These are phyloP conservation scores for Indicator maculatus DNA, from an alignment of 2,113 vertebrate species.

Conservation along the genomic window DNA sequence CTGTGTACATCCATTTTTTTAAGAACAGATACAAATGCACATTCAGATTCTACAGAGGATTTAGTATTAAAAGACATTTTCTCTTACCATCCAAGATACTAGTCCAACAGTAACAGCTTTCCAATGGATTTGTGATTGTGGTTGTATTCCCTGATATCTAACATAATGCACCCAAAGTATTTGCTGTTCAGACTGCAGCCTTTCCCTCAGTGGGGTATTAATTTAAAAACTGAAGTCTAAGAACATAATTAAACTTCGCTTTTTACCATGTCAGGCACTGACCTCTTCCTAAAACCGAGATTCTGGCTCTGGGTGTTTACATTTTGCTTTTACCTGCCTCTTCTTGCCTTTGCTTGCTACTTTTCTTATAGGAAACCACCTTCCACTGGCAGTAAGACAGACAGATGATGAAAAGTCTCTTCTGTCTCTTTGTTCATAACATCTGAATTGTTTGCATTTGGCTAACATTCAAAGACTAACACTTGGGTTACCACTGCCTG, in stretches of 20 bases:
- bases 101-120: neutral
- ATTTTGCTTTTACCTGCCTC: constrained; percentile 21
- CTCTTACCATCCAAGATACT: neutral
- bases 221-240: neutral
- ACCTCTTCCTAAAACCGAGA: neutral
- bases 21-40: neutral
- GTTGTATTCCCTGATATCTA: neutral
- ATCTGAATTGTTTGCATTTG: neutral
- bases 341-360: constrained; percentile 37
- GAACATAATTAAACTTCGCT: neutral
- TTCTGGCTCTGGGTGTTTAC: constrained; percentile 5
- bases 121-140: neutral
- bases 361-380: constrained; percentile 29
- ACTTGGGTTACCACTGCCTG: neutral
- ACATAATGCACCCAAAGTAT: neutral
- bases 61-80: neutral
- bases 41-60: neutral
- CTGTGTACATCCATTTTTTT: neutral
- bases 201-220: neutral
- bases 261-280: neutral
- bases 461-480: neutral
- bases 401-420: neutral
- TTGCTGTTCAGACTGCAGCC: neutral
- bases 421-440: neutral
- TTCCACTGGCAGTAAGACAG: neutral